Conservation (phyloP, 1,140 invertebrate species). For the Pseudomyrmex sp. region DNA sequence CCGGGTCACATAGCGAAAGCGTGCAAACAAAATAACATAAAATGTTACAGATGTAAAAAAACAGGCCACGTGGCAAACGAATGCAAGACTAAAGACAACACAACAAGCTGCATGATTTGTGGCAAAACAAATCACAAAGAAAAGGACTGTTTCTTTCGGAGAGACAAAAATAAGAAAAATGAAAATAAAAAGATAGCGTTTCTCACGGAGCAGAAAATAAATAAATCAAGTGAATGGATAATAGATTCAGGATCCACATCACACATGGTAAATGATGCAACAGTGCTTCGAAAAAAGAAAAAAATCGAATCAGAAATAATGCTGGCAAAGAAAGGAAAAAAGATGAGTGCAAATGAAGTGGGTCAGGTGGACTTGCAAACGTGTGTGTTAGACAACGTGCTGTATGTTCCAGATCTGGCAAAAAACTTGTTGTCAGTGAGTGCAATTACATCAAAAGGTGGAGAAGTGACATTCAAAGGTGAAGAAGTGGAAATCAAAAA, state of each 20-base stretch:
- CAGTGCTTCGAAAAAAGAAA: background rate
- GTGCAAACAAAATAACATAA: background rate
- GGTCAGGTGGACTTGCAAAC: slow-evolving; percentile 1
- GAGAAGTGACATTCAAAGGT: slow-evolving; percentile 16
- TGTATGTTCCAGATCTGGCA: slow-evolving; percentile 33
- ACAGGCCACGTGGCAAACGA: background rate
- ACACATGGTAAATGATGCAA: slow-evolving; percentile 6
- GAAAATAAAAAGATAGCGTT: background rate
- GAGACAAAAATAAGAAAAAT: background rate
- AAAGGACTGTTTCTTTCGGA: slow-evolving; percentile 2
- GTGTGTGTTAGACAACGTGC: slow-evolving; percentile 21
- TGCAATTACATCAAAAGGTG: slow-evolving; percentile 20
- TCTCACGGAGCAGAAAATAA: background rate
- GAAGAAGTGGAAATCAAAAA: background rate
- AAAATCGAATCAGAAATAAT: background rate
- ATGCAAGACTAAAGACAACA: background rate
- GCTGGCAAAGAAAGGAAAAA: background rate
- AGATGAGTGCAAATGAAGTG: background rate
- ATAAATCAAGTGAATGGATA: background rate
- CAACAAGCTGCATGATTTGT: background rate
- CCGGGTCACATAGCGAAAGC: too few species aligned
- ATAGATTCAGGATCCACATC: slow-evolving; percentile 22
- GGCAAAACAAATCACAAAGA: background rate
- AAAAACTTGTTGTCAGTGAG: slow-evolving; percentile 22
- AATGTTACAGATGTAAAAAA: background rate